Base-by-base conservation (phyloP, 2,113 vertebrate genomes). In the Channa argus region DNA sequence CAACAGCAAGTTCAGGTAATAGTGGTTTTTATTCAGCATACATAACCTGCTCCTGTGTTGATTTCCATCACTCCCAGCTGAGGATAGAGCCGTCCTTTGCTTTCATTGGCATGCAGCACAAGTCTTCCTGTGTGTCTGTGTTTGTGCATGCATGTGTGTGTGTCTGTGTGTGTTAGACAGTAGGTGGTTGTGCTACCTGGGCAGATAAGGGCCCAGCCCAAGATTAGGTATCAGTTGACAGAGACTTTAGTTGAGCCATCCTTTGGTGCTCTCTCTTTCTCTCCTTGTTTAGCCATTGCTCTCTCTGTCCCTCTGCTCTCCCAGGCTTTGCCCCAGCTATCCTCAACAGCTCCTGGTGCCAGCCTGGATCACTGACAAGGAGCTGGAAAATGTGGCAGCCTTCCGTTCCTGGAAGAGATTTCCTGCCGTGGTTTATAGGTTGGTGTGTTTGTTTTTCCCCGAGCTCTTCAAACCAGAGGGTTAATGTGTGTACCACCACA, bases 371-470 rank as follows among this genome's bases (percentile, higher is more conserved):
- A 98, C 97, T 0, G 98, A 99, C 88, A 98, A 97, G 83, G 97
- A 99, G 89, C 94, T 99, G 61, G 98, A 99, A 86, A 99, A 96
- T 1, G 98, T 99, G 86, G 95, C 96, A 0, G 95, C 95, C 71
- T 99, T 99, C 91, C 95, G 98, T 37, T 98, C 98, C 67, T 98
- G 96, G 97, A 99, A 99, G 81, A 96, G 98, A 79, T 97, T 99
- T 94, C 98, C 98, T 33, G 94, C 96, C 2, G 98, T 99, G 24
- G 94, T 99, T 88, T 99, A 98, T 88, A 97, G 98, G 98, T 99
- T 68, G 85, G 94, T 77, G 8, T 59, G 9, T 44, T 63, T 79
- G 6, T 61, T 74, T 77, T 47, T 60, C 34, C 47, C 1, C 3
- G 3, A 56, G 43, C 39, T 71, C 38, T 36, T 53, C 11, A 55